Conservation (phyloP, 1,140 invertebrate genomes). For the Hycleus cichorii region DNA sequence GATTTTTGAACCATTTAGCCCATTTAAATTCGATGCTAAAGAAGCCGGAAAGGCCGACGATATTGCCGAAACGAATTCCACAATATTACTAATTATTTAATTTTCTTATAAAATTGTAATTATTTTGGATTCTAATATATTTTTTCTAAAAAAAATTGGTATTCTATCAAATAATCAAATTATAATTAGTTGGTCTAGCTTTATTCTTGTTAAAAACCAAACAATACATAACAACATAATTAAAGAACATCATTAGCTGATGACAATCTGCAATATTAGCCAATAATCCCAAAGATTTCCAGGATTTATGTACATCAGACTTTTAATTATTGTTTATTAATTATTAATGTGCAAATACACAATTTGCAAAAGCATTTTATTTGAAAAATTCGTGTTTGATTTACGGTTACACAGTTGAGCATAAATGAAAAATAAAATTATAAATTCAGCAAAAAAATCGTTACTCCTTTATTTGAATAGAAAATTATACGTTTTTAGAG, state of each 20-base stretch:
- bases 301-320: conserved; percentile 15
- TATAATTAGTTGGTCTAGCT: conserved; percentile 5
- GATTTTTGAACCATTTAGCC: conserved; percentile 70
- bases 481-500: conserved; percentile 1
- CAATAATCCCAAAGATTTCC: conserved; percentile 3
- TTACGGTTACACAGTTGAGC: conserved; percentile 1
- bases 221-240: conserved; percentile 13
- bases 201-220: conserved; percentile 14
- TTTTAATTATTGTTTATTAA: conserved; percentile 15
- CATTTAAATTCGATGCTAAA: conserved; percentile 29
- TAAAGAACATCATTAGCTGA: conserved; percentile 6
- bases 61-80: too few relatives aligned
- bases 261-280: conserved; percentile 6
- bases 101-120: too few relatives aligned
- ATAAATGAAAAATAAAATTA: conserved; percentile 6
- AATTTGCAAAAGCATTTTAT: conserved; percentile 8
- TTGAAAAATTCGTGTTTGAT: too few relatives aligned
- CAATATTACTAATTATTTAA: too few relatives aligned
- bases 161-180: too few relatives aligned
- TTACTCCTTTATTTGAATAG: conserved; percentile 11
- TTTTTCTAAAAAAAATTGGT: too few relatives aligned
- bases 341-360: conserved; percentile 13
- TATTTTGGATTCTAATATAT: too few relatives aligned
- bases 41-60: not conserved
- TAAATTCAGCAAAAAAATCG: conserved; percentile 12